Evolutionary conservation across 2,888 invertebrate species (phyloP), one percentile per base, ranked within the genome.

Genomic region (Villa cingulata): DNA sequence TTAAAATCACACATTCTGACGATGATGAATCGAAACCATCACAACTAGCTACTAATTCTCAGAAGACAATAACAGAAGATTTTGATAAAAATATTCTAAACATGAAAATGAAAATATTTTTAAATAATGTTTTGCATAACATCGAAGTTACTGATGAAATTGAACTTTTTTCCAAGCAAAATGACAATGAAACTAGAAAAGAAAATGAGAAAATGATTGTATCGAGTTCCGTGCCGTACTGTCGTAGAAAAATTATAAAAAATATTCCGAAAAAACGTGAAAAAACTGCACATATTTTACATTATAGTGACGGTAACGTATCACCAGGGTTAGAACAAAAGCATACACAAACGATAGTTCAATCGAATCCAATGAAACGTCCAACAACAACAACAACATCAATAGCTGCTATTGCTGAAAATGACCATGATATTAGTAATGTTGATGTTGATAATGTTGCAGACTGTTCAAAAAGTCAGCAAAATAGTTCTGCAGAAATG

Each of bases 41-140:
- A 36, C 16, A 16, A 7, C 15, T 32, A 7, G 20, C 14, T 34
- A 15, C 14, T 9, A 18, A 29, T 18, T n/a, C 17, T n/a, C 17
- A 17, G 42, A 50, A 20, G 18, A 46, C 7, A 51, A 44, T 12
- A 39, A 19, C 6, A 16, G 36, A 12, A 36, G 36, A 14, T 3
- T 15, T 15, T 39, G 23, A 39, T 23, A 20, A 45, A 1, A 38
- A 43, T 37, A 18, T 41, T 14, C 18, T 16, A 15, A 15, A 48
- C 29, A 32, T 41, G 4, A 27, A 45, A 15, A 48, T 49, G 49
- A 52, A 49, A 37, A 48, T 52, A 37, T 46, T 43, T 40, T 10
- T 49, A 3, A 41, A 52, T 34, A 46, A 48, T 9, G 41, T 38
- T 12, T 43, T 36, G 4, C 49, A 46, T 46, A 40, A 39, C 23